Evolutionary conservation across 2,888 invertebrate species (phyloP).

Genomic region (Galeopsomyia nigrocyanea): DNA sequence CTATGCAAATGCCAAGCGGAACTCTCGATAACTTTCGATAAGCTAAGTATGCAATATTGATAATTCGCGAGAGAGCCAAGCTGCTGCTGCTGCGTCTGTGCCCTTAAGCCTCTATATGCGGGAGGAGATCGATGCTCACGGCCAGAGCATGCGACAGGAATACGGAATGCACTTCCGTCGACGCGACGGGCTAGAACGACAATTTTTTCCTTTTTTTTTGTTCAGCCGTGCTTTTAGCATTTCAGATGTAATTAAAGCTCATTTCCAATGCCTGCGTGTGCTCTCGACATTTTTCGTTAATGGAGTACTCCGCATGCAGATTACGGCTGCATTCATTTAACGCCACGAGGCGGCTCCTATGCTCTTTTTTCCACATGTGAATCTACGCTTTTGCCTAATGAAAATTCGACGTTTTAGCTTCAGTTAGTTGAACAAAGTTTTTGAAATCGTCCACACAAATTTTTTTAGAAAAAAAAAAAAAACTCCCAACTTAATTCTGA

Average conservation of each 20-base stretch:
- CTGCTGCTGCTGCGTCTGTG: constrained; percentile 2
- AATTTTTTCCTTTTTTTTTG: constrained; percentile 46
- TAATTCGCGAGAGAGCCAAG: neutral
- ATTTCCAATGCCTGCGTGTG: constrained; percentile 15
- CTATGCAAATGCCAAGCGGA: too few relatives aligned
- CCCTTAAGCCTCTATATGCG: too few relatives aligned
- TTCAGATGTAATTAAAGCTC: constrained; percentile 41
- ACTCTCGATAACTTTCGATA: constrained; percentile 27
- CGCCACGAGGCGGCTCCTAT: too few relatives aligned
- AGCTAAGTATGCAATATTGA: neutral
- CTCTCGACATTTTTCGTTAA: neutral
- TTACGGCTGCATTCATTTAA: neutral
- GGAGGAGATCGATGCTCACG: constrained; percentile 62
- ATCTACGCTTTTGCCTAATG: too few relatives aligned
- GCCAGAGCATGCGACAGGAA: constrained; percentile 60
- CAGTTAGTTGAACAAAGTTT: too few relatives aligned
- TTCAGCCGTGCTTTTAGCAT: constrained; percentile 35
- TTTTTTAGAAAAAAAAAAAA: constrained; percentile 3
- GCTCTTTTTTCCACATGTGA: too few relatives aligned
- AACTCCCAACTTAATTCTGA: too few relatives aligned
- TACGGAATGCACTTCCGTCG: constrained; percentile 55
- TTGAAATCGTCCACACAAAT: too few relatives aligned
- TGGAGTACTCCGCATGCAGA: neutral
- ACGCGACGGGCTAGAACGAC: constrained; percentile 15
- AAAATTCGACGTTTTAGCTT: too few relatives aligned